These are phyloP conservation scores for Leiothrix lutea DNA, from an alignment of 2,113 vertebrate genomes.

Conservation along the genomic window DNA sequence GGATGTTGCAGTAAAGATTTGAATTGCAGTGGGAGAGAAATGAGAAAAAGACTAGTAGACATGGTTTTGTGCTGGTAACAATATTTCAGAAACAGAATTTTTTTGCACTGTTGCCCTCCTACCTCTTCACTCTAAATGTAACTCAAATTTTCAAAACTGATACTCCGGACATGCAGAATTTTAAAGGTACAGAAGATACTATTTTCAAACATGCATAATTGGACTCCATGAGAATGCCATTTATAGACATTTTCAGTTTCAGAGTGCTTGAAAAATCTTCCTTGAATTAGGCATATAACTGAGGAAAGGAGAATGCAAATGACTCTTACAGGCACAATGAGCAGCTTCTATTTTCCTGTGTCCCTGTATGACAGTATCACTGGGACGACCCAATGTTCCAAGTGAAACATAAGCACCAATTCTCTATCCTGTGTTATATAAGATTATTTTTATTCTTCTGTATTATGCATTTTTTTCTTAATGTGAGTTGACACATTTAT, in stretches of 20 bases:
- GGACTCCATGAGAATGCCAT: neutral
- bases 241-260: neutral
- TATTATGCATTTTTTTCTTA: neutral
- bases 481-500: conserved; percentile 1
- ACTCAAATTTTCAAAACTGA: neutral
- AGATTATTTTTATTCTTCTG: conserved; percentile 8
- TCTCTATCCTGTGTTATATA: neutral
- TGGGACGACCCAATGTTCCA: neutral
- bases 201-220: neutral
- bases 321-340: neutral
- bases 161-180: neutral
- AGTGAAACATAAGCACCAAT: neutral
- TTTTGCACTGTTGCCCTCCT: neutral
- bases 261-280: neutral
- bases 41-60: neutral
- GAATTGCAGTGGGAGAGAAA: neutral
- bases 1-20: neutral
- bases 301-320: neutral
- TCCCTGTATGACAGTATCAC: neutral
- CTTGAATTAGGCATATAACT: neutral
- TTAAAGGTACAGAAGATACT: neutral
- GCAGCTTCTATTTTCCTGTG: neutral
- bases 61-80: neutral
- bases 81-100: neutral
- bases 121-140: neutral